These are phyloP conservation scores for Pseudomugil gertrudae DNA, from an alignment of 2,797 vertebrate species.

Conservation along the genomic window DNA sequence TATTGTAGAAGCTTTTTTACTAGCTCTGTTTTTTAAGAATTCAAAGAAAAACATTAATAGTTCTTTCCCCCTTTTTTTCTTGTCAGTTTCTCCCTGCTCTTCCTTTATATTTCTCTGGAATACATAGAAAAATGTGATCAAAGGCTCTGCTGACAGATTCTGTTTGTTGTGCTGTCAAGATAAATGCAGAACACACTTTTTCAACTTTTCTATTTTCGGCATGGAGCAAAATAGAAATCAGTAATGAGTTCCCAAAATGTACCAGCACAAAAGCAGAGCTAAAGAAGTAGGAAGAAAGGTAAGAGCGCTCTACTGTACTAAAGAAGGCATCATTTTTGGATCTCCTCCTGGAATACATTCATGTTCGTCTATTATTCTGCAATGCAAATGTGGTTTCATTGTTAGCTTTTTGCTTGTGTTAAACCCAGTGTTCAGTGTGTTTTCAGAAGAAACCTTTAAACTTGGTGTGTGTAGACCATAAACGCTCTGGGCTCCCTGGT, in stretches of 20 bases:
- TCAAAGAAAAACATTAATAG: not conserved
- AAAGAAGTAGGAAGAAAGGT: not conserved
- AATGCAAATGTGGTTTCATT: not conserved
- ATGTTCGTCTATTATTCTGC: not conserved
- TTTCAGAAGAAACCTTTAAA: not conserved
- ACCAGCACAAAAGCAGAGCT: constrained; percentile 6
- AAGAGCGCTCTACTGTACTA: not conserved
- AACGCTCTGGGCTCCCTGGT: not conserved
- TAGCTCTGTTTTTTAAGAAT: not conserved
- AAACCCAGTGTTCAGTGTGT: not conserved
- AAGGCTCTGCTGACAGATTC: constrained; percentile 41
- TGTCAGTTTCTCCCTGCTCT: not conserved
- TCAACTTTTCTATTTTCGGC: constrained; percentile 46
- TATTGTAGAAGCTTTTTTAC: not conserved
- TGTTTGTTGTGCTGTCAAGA: constrained; percentile 46
- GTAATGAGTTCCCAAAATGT: constrained; percentile 23
- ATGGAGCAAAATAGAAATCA: constrained; percentile 6
- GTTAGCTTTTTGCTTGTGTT: not conserved
- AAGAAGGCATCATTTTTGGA: not conserved
- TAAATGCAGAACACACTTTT: constrained; percentile 32
- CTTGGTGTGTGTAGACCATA: not conserved
- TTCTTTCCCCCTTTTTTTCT: constrained; percentile 5
- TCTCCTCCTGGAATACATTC: not conserved
- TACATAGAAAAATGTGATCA: constrained; percentile 48
- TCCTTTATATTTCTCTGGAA: constrained; percentile 24